Percentiles rank a stretch among this genome's conserved stretches.
phyloP scores from a whole-genome alignment of 2,113 vertebrate genomes.

The Colossoma macropomum region DNA sequence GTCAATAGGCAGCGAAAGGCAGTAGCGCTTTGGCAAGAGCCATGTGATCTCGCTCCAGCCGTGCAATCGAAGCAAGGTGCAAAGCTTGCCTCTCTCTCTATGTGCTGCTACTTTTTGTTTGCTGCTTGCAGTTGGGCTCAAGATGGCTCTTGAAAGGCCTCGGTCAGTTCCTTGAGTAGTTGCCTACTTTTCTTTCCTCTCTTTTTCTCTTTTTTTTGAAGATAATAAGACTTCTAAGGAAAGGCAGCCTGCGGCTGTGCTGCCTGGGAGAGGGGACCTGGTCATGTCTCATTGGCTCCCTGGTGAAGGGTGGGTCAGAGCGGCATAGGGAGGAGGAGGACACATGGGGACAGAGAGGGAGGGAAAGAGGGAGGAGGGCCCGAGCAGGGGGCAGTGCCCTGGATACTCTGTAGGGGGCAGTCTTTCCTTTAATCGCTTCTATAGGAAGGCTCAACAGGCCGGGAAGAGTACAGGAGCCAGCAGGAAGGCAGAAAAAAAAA shows the following conservation, averaged over 20 bases:
- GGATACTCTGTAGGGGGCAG: constrained; percentile 58
- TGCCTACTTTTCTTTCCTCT: constrained; percentile 11
- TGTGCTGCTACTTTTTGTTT: constrained; percentile 30
- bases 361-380: constrained; percentile 28
- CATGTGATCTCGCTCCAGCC: constrained; percentile 70
- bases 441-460: constrained; percentile 42
- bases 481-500: constrained; percentile 20
- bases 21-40: constrained; percentile 73
- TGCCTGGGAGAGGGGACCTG: constrained; percentile 54
- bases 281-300: constrained; percentile 58
- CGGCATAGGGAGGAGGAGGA: constrained; percentile 39
- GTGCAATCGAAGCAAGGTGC: constrained; percentile 59
- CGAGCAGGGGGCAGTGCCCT: constrained; percentile 48
- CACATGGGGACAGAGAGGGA: constrained; percentile 23
- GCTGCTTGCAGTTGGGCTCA: constrained; percentile 34
- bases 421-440: constrained; percentile 52
- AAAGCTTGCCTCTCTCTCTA: constrained; percentile 30
- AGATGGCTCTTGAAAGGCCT: constrained; percentile 42
- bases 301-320: constrained; percentile 57
- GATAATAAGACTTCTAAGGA: constrained; percentile 54
- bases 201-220: constrained; percentile 26
- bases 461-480: constrained; percentile 28
- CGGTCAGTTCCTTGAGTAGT: constrained; percentile 47
- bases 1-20: constrained; percentile 73
- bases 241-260: constrained; percentile 48